Evolutionary conservation across 1,140 invertebrate species (phyloP).

Genomic region (Zaprionus camerounensis): DNA sequence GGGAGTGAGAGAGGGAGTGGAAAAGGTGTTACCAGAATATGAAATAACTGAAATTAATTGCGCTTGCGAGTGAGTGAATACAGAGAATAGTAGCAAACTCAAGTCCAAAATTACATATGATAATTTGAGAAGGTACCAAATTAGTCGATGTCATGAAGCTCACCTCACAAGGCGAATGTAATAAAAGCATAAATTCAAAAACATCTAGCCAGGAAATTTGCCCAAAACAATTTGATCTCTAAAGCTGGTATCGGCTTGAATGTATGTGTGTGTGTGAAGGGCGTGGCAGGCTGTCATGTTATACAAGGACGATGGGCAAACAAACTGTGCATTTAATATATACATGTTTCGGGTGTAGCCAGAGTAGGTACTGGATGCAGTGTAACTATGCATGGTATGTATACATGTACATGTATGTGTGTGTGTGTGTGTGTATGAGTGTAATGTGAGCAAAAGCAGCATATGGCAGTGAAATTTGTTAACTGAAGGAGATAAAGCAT

Average conservation of each 20-base stretch:
- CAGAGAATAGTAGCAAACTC: neutral
- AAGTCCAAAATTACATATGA: neutral
- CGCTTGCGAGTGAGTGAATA: neutral
- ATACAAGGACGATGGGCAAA: slow-evolving; percentile 23
- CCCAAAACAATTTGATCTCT: neutral
- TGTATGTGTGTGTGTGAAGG: neutral
- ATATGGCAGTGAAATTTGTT: neutral
- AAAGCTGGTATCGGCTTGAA: too few species aligned
- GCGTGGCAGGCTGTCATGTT: neutral
- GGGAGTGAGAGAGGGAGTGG: neutral
- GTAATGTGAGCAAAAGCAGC: neutral
- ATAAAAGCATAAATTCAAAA: neutral
- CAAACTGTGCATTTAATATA: slow-evolving; percentile 43
- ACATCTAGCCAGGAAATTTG: neutral
- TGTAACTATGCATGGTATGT: neutral
- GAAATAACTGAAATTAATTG: slow-evolving; percentile 11
- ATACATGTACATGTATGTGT: neutral
- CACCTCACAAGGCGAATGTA: slow-evolving; percentile 13
- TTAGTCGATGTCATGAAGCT: neutral
- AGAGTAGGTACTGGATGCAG: neutral
- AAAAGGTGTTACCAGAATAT: slow-evolving; percentile 3
- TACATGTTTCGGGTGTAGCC: slow-evolving; percentile 6
- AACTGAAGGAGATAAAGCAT: neutral
- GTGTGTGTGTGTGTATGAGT: neutral
- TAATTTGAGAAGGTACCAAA: neutral